Conservation (phyloP, 1,140 invertebrate species). For the Aphis gossypii region DNA sequence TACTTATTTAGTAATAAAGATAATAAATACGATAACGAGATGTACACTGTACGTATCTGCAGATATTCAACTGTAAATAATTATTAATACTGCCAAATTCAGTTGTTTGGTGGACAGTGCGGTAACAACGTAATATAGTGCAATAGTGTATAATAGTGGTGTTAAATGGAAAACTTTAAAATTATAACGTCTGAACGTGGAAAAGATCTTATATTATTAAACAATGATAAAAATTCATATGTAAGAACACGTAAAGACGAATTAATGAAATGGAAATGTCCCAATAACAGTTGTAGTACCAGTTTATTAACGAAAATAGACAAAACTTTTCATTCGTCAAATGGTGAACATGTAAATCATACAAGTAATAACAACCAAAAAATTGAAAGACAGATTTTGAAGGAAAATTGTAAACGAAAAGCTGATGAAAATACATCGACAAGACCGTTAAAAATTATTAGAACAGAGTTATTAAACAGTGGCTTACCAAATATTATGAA, state of each 20-base stretch:
- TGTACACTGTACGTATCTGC: too few species aligned
- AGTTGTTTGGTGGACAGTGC: too few species aligned
- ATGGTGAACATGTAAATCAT: constrained; percentile 1
- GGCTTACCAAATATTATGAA: too few species aligned
- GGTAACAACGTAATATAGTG: not conserved
- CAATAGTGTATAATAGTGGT: not conserved
- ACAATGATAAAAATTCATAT: not conserved
- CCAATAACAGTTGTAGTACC: not conserved
- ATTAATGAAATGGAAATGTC: too few species aligned
- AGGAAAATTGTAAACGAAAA: too few species aligned
- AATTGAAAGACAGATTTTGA: not conserved
- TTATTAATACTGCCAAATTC: too few species aligned
- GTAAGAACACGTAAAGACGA: not conserved
- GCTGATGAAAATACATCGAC: too few species aligned
- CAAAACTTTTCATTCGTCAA: constrained; percentile 10
- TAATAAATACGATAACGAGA: too few species aligned
- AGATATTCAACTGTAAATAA: too few species aligned
- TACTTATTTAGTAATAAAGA: too few species aligned
- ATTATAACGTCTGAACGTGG: not conserved
- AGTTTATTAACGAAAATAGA: constrained; percentile 2
- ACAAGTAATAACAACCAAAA: not conserved
- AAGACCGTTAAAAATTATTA: too few species aligned
- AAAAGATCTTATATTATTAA: not conserved
- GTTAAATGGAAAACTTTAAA: not conserved
- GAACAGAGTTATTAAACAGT: too few species aligned